Evolutionary conservation across 2,888 invertebrate species (phyloP).

Genomic region (Nesidiocoris tenuis): DNA sequence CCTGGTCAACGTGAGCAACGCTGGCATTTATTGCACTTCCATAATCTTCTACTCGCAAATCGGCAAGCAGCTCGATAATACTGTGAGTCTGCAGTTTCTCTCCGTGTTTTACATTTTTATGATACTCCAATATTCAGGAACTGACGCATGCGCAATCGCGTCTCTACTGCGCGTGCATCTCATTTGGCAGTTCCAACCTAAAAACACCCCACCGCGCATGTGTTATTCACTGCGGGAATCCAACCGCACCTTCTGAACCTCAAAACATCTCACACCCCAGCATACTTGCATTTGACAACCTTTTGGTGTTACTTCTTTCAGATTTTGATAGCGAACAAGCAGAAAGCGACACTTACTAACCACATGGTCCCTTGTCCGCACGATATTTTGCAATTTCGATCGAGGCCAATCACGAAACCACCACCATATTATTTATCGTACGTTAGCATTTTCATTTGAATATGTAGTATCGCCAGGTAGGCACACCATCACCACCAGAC

Average conservation of each 20-base stretch:
- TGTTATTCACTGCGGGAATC: no score
- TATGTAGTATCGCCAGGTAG: no score
- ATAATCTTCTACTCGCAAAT: conserved; percentile 34
- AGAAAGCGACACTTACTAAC: conserved; percentile 25
- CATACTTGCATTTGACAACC: no score
- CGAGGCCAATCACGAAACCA: conserved; percentile 30
- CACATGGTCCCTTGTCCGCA: conserved; percentile 43
- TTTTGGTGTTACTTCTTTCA: conserved; percentile 26
- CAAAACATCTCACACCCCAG: no score
- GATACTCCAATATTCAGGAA: no score
- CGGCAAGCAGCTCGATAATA: conserved; percentile 37
- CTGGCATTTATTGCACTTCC: conserved; percentile 35
- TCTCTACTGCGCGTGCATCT: no score
- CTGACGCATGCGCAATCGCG: no score
- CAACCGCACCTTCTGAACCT: no score
- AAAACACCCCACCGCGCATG: no score
- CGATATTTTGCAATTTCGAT: conserved; percentile 35
- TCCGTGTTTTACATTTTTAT: background rate
- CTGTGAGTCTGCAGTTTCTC: conserved; percentile 9
- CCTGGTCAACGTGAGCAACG: conserved; percentile 20
- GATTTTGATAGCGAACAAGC: conserved; percentile 42
- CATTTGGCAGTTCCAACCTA: no score
- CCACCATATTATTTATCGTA: conserved; percentile 35
- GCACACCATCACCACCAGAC: no score
- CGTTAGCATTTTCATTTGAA: no score